Conservation (phyloP, 2,888 invertebrate species). For the Drosophila testacea region DNA sequence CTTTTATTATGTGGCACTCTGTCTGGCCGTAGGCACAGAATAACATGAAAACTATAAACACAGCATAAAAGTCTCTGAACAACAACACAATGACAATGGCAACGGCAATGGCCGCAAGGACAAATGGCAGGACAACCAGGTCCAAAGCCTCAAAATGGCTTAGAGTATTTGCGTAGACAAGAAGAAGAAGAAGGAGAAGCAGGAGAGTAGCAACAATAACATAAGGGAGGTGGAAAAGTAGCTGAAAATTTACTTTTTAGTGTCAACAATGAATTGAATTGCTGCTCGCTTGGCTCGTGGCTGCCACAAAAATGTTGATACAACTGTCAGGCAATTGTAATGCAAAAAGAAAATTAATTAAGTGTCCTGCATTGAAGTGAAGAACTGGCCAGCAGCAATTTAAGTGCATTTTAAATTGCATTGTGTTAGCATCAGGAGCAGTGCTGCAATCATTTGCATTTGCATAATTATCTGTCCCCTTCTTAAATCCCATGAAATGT, state of each 20-base stretch:
- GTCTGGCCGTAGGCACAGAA: constrained; percentile 54
- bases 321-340: constrained; percentile 68
- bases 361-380: constrained; percentile 32
- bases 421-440: constrained; percentile 24
- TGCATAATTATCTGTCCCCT: constrained; percentile 60
- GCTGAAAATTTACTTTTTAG: constrained; percentile 55
- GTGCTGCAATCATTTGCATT: constrained; percentile 59
- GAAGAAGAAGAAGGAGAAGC: background rate
- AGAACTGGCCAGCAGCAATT: constrained; percentile 42
- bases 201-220: background rate
- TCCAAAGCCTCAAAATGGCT: constrained; percentile 34
- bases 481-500: constrained; percentile 27
- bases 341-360: constrained; percentile 77
- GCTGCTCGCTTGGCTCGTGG: constrained; percentile 12
- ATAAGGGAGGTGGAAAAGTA: constrained; percentile 1
- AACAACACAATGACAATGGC: constrained; percentile 33
- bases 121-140: constrained; percentile 1
- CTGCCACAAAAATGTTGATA: constrained; percentile 49
- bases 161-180: constrained; percentile 36
- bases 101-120: constrained; percentile 35
- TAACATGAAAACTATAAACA: constrained; percentile 59
- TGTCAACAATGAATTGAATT: constrained; percentile 74
- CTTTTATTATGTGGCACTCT: constrained; percentile 50
- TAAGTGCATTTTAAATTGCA: constrained; percentile 71
- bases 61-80: constrained; percentile 56